Evolutionary conservation across 2,113 vertebrate genomes (phyloP).

Genomic region (Perca schrenkii): DNA sequence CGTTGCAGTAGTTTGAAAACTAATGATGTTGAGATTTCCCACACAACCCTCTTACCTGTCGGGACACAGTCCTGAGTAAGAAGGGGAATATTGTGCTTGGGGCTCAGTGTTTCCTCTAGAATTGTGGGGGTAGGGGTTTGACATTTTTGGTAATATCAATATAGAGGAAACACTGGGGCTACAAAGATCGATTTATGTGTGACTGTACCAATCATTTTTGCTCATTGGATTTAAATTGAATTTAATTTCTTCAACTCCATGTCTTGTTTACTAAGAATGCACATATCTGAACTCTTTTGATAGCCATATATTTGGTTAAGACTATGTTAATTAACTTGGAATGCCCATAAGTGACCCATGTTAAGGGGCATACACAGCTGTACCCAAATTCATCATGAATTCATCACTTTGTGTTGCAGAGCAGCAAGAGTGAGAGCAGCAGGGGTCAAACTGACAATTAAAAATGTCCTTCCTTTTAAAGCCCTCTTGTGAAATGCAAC

Average conservation of each 20-base stretch:
- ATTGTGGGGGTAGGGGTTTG: too few species aligned
- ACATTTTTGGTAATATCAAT: too few species aligned
- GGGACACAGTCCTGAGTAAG: not conserved
- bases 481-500: constrained; percentile 61
- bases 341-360: constrained; percentile 30
- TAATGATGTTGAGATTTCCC: constrained; percentile 4
- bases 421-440: constrained; percentile 31
- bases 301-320: constrained; percentile 31
- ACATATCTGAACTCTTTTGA: constrained; percentile 28
- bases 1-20: constrained; percentile 15
- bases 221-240: constrained; percentile 13
- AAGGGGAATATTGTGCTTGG: not conserved
- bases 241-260: not conserved
- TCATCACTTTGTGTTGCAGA: constrained; percentile 43
- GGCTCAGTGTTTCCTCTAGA: not conserved
- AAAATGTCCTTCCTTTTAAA: constrained; percentile 62
- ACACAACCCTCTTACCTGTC: not conserved
- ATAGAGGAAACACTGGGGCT: not conserved
- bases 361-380: constrained; percentile 29
- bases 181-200: constrained; percentile 20
- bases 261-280: constrained; percentile 21
- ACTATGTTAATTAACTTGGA: constrained; percentile 51
- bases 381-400: constrained; percentile 42
- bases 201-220: constrained; percentile 5
- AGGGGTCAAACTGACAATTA: constrained; percentile 69